phyloP scores from a whole-genome alignment of 2,113 vertebrate species.

The Phyllostomus discolor region DNA sequence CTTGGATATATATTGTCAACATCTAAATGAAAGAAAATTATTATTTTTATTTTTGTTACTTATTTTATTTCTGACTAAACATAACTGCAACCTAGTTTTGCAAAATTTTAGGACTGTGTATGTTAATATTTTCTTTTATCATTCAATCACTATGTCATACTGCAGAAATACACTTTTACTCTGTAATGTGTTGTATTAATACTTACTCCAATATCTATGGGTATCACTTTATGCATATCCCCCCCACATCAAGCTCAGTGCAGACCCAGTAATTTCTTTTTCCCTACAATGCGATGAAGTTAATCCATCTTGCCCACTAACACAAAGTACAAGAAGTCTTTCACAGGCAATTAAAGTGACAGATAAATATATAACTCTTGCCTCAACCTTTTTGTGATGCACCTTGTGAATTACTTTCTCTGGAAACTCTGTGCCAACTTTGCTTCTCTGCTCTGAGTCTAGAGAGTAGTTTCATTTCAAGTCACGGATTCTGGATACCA shows the following conservation, averaged over 20 bases:
- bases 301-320: conserved; percentile 29
- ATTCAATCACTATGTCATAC: background rate
- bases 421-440: background rate
- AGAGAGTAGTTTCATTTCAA: background rate
- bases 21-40: background rate
- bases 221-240: background rate
- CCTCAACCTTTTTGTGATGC: background rate
- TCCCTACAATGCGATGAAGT: background rate
- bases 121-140: background rate
- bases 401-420: background rate
- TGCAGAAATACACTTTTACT: background rate
- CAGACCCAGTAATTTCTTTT: background rate
- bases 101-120: background rate
- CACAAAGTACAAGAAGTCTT: conserved; percentile 53
- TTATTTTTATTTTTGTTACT: background rate
- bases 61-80: background rate
- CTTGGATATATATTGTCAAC: background rate
- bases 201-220: background rate
- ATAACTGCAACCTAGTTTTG: background rate
- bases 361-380: conserved; percentile 16
- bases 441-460: background rate
- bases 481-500: conserved; percentile 32
- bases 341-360: background rate
- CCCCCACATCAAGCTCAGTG: background rate
- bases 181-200: background rate